phyloP scores from a whole-genome alignment of 2,797 vertebrate genomes.

The Acipenser transmontanus region DNA sequence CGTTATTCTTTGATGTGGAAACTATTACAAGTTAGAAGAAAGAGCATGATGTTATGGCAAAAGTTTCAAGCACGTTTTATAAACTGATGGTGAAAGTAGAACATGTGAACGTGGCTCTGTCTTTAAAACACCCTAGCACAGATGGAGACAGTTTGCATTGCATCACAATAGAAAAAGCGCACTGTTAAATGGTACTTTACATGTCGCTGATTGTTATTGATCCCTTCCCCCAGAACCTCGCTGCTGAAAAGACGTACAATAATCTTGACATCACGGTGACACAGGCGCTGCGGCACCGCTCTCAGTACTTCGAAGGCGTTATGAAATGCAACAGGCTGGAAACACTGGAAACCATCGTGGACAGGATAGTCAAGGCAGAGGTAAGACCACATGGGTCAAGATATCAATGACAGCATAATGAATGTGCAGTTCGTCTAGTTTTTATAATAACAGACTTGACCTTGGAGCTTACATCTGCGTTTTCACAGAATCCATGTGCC shows the following conservation, averaged over 20 bases:
- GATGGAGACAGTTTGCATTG: neutral
- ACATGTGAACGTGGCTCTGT: neutral
- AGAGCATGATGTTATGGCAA: too few relatives aligned
- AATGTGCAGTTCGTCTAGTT: too few relatives aligned
- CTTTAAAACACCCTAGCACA: neutral
- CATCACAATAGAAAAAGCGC: too few relatives aligned
- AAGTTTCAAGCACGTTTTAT: too few relatives aligned
- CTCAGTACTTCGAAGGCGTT: slow-evolving; percentile 93
- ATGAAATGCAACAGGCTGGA: slow-evolving; percentile 88
- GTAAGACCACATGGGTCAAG: slow-evolving; percentile 50
- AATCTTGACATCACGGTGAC: slow-evolving; percentile 93
- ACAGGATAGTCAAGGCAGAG: slow-evolving; percentile 92
- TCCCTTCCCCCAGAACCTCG: slow-evolving; percentile 73
- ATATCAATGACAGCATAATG: too few relatives aligned
- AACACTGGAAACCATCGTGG: slow-evolving; percentile 90
- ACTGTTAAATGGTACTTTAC: too few relatives aligned
- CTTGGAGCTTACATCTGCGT: too few relatives aligned
- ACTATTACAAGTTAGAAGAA: too few relatives aligned
- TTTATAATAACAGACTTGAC: too few relatives aligned
- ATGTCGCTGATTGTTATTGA: slow-evolving; percentile 13
- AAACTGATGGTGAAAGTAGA: neutral
- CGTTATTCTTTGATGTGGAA: too few relatives aligned
- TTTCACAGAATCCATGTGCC: too few relatives aligned
- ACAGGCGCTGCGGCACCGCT: slow-evolving; percentile 86
- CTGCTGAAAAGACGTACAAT: slow-evolving; percentile 97